Evolutionary conservation across 2,113 vertebrate genomes (phyloP).

Genomic region (Psilopsiagon aymara): DNA sequence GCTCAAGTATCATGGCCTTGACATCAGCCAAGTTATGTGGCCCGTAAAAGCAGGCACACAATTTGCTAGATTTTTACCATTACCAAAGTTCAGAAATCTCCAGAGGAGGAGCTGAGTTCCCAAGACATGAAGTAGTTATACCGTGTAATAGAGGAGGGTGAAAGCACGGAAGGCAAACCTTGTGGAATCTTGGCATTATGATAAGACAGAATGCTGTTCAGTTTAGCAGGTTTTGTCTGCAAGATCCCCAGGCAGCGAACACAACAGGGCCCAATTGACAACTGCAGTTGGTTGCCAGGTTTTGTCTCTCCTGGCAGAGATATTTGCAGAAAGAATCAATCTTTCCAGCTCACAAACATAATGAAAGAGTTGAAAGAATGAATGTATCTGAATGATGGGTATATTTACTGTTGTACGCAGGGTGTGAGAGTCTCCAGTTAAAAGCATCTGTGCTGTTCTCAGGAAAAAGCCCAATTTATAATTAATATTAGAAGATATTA

Average conservation of each 20-base stretch:
- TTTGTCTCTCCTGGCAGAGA: neutral
- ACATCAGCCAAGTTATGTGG: neutral
- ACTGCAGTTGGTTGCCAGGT: neutral
- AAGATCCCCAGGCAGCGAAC: neutral
- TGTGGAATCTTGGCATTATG: neutral
- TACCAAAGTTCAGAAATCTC: neutral
- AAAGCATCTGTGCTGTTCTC: neutral
- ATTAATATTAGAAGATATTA: neutral
- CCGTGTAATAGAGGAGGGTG: neutral
- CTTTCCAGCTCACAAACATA: neutral
- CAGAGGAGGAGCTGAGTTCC: neutral
- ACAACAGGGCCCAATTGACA: neutral
- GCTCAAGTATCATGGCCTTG: neutral
- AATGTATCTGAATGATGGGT: neutral
- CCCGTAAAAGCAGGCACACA: fast-evolving
- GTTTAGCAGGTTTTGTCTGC: neutral
- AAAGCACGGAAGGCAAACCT: neutral
- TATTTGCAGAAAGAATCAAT: neutral
- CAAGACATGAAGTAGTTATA: neutral
- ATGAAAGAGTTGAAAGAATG: neutral
- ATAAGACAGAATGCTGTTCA: neutral
- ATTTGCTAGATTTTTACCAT: neutral
- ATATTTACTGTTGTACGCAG: neutral
- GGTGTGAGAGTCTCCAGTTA: neutral
- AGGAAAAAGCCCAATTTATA: neutral